Base-by-base conservation (phyloP, 2,888 invertebrate genomes). In the Tinea trinotella region DNA sequence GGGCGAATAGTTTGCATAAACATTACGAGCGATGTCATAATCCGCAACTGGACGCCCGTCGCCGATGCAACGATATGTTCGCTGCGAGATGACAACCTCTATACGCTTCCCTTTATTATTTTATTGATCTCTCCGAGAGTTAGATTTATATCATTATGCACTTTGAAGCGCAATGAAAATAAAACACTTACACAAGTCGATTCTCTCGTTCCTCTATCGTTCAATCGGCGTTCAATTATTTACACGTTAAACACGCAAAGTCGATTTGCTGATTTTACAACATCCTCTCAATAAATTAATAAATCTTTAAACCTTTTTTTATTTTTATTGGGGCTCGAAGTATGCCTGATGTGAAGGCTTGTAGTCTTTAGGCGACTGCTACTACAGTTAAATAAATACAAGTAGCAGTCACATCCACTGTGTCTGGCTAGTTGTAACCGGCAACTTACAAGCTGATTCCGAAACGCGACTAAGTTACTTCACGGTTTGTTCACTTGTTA, bases 1-100 rank as follows among this genome's bases (percentile, higher is more conserved):
- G 70, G 81, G 82, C 67, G 69, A 59, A 59, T 58, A 15, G 64
- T 73, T 68, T 71, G 76, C 77, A 74, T 74, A 70, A 71, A 74
- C 72, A 74, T 73, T 69, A 70, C 70, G 60, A 62, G 61, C 61
- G 63, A 67, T 74, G 72, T 72, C 74, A 71, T 74, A 73, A 74
- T 68, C 63, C 63, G 52, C 50, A 50, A 20, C 50, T 24, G 50
- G 24, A 50, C 50, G 24, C n/a, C 15, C 40, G 40, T 5, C n/a
- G 15, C 24, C 24, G 50, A 50, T 50, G 24, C 24, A 50, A 13
- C 13, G 24, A 50, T 50, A 50, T 50, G 10, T 7, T n/a, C 40
- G 12, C 40, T 30, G n/a, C 30, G 13, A 19, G 46, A 46, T 46
- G 46, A 46, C 46, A 40, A 40, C 40, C 40, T 40, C 13, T 40